Percentiles rank a stretch among this genome's conserved stretches.
Conservation (phyloP, 2,797 vertebrate genomes). For the Erethizon dorsatum region DNA sequence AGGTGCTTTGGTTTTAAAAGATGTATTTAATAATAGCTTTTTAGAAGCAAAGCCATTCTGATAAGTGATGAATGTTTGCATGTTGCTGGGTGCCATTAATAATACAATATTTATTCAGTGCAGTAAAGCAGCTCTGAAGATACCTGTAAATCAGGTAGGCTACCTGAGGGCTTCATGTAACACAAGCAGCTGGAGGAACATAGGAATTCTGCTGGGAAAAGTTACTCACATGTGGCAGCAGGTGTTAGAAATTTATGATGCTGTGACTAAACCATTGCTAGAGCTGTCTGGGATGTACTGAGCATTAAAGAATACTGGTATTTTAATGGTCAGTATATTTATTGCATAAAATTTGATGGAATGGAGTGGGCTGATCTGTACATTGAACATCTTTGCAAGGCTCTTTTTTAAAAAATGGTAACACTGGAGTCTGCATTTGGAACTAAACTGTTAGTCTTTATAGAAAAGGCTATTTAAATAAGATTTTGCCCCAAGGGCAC, state of each 20-base stretch:
- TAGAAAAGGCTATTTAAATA: slow-evolving; percentile 29
- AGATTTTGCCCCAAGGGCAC: neutral
- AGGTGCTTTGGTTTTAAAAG: neutral
- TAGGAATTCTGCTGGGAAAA: neutral
- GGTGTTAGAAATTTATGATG: neutral
- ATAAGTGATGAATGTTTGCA: neutral
- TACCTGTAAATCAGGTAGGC: neutral
- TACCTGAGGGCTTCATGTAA: neutral
- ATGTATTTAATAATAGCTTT: neutral
- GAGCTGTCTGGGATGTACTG: neutral
- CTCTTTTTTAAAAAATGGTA: neutral
- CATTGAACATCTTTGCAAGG: slow-evolving; percentile 15
- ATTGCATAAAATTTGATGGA: neutral
- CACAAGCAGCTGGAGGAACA: neutral
- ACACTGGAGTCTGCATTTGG: neutral
- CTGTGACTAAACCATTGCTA: neutral
- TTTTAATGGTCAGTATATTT: slow-evolving; percentile 4
- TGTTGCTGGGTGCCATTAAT: neutral
- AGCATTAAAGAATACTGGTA: neutral
- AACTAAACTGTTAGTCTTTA: neutral
- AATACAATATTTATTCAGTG: neutral
- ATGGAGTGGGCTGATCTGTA: neutral
- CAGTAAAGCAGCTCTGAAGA: neutral
- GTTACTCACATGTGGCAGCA: neutral
- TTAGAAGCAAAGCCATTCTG: neutral